Base-by-base conservation (phyloP, 2,888 invertebrate genomes). In the Tryphoninae sp. region DNA sequence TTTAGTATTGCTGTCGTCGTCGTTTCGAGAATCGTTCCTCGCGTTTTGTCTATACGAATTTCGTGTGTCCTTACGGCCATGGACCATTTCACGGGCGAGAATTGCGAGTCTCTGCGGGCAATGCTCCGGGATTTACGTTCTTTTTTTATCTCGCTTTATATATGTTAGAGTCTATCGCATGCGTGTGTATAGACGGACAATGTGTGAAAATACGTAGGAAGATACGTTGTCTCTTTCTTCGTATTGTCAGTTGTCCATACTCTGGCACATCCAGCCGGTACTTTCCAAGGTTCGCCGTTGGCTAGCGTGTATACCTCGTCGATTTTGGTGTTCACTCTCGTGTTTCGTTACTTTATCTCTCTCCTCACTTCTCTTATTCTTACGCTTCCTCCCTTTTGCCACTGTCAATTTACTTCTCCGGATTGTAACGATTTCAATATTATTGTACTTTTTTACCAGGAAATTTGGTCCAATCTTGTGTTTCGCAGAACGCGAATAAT, bases 101-200 rank as follows among this genome's bases (percentile, higher is more conserved):
- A 64, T 74, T 69, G 59, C 69, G 51, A 59, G 75, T 65, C 64
- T 69, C 64, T 58, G 64, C 80, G 80, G 75, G 69, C 79, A 75
- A 75, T 64, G 79, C 74, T 68, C 69, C 69, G 59, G 64, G 75
- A 75, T 71, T 75, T 69, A 53, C 53, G 55, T 75, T 74, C 64
- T 75, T 74, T 80, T 75, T 75, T 80, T n/a, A 33, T 64, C 69
- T 69, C 64, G 42, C 13, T 33, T 33, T 19, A 68, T 49, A 33
- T 53, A 11, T 11, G 11, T 51, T 49, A 65, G 22, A 49, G 13
- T n/a, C n/a, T 23, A 8, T 49, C n/a, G 23, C 45, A 49, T 16
- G 2, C 23, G 42, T 23, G 7, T 23, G n/a, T 23, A 65, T 49
- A 53, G 13, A 40, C 9, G 40, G 2, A 55, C 22, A 40, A 40